These are phyloP conservation scores for Sinocyclocheilus maitianheensis DNA, from an alignment of 2,113 vertebrate species.

Conservation along the genomic window DNA sequence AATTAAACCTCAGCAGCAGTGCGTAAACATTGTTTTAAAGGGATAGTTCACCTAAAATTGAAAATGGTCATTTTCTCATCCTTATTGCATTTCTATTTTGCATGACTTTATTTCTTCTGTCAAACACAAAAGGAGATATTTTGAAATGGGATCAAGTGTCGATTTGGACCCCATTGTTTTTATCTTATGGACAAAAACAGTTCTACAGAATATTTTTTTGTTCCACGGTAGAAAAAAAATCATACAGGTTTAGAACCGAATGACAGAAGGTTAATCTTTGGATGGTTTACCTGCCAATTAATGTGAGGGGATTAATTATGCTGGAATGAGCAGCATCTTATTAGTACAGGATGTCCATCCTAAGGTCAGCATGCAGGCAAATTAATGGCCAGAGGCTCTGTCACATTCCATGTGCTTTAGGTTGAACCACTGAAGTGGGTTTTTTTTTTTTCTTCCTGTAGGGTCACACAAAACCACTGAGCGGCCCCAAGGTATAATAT, in stretches of 20 bases:
- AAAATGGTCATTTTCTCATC: neutral
- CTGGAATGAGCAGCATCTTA: slow-evolving; percentile 9
- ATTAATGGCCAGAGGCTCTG: neutral
- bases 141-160: neutral
- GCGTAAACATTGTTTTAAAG: neutral
- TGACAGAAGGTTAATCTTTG: neutral
- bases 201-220: too few relatives aligned
- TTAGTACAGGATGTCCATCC: slow-evolving; percentile 10
- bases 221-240: too few relatives aligned
- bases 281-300: slow-evolving; percentile 3
- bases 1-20: neutral
- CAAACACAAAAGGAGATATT: neutral
- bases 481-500: neutral
- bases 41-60: neutral
- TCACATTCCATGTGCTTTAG: slow-evolving; percentile 31
- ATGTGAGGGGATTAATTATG: slow-evolving; percentile 11
- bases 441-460: neutral
- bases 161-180: too few relatives aligned
- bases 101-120: neutral
- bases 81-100: neutral
- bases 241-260: too few relatives aligned
- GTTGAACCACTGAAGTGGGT: neutral
- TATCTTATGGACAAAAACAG: too few relatives aligned
- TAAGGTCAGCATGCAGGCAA: neutral
- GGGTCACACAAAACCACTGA: neutral